These are phyloP conservation scores for Erebia palarica DNA, from an alignment of 2,888 invertebrate genomes.

Conservation along the genomic window DNA sequence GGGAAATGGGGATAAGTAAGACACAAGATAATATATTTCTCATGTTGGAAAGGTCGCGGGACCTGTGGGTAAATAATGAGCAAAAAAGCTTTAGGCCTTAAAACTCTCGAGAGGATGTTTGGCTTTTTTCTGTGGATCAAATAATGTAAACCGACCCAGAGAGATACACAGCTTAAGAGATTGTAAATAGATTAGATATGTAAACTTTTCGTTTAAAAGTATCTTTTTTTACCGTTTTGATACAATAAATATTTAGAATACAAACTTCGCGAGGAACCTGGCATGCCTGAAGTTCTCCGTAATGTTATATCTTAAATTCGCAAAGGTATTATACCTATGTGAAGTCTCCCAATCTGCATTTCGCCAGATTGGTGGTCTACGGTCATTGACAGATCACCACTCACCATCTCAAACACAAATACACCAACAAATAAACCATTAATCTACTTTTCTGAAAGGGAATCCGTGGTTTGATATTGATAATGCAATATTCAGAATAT, in stretches of 20 bases:
- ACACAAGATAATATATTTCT: slow-evolving; percentile 12
- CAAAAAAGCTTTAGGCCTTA: slow-evolving; percentile 11
- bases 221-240: background rate
- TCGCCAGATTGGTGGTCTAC: no score
- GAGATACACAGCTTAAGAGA: slow-evolving; percentile 1
- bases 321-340: no score
- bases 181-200: slow-evolving; percentile 11
- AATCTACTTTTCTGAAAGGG: no score
- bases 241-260: background rate
- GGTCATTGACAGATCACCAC: no score
- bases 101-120: slow-evolving; percentile 19
- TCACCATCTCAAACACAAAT: no score
- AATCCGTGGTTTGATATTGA: no score
- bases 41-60: slow-evolving; percentile 18
- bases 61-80: slow-evolving; percentile 11
- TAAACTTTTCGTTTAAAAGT: background rate
- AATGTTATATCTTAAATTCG: no score
- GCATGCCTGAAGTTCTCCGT: no score
- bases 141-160: slow-evolving; percentile 1
- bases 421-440: no score
- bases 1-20: slow-evolving; percentile 21
- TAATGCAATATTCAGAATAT: no score
- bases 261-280: no score
- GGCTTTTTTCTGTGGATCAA: slow-evolving; percentile 5
- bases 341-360: no score